These are phyloP conservation scores for Oxyruncus cristatus DNA, from an alignment of 2,113 vertebrate species.

Conservation along the genomic window DNA sequence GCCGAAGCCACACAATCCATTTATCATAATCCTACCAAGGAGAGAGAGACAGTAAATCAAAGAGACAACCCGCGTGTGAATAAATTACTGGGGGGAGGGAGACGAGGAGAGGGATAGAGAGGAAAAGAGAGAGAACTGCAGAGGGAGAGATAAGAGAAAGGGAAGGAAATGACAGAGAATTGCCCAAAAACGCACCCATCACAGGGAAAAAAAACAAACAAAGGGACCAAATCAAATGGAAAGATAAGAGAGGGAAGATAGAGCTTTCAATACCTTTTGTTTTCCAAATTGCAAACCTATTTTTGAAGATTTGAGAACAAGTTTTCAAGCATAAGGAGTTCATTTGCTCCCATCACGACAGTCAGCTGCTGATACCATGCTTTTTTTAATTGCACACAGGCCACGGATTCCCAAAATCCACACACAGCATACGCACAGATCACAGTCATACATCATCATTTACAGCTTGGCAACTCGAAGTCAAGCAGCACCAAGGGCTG, in stretches of 20 bases:
- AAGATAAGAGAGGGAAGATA: background rate
- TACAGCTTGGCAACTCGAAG: background rate
- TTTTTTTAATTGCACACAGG: background rate
- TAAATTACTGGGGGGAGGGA: constrained; percentile 63
- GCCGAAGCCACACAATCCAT: constrained; percentile 70
- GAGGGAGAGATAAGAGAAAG: constrained; percentile 10
- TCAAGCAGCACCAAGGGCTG: background rate
- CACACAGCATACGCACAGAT: accelerated
- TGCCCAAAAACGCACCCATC: background rate
- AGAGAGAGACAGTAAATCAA: constrained; percentile 77
- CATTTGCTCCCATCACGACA: background rate
- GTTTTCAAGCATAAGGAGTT: background rate
- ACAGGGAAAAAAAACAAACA: background rate
- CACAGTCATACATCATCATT: background rate
- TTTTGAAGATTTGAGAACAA: background rate
- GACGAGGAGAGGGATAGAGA: background rate
- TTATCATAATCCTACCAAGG: constrained; percentile 78
- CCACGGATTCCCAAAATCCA: background rate
- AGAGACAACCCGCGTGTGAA: constrained; percentile 75
- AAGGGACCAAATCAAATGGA: background rate
- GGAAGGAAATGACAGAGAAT: constrained; percentile 32
- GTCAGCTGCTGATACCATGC: background rate
- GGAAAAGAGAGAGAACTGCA: constrained; percentile 23
- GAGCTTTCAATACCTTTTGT: background rate
- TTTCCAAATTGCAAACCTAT: background rate